Conservation (phyloP, 2,113 vertebrate species). For the Sylvietta virens region DNA sequence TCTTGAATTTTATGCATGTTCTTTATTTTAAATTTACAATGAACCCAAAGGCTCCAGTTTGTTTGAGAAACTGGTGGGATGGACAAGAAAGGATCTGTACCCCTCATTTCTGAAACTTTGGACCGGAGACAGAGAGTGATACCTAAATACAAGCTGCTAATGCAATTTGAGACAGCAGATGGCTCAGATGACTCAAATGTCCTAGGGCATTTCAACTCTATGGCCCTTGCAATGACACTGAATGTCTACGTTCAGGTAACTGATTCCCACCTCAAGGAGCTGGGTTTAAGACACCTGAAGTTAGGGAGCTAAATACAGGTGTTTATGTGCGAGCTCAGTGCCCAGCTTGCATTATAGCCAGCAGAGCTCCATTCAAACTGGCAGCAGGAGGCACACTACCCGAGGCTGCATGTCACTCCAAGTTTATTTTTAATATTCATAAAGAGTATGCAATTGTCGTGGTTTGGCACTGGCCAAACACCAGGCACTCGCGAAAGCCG, state of each 20-base stretch:
- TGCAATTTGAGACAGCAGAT: background rate
- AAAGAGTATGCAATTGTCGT: rapidly evolving
- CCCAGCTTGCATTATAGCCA: background rate
- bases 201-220: background rate
- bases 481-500: rapidly evolving
- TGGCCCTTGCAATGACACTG: background rate
- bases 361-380: background rate
- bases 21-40: background rate
- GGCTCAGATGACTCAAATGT: background rate
- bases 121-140: background rate
- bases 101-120: background rate
- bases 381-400: background rate
- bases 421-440: background rate
- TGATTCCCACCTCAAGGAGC: background rate
- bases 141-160: background rate
- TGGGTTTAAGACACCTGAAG: background rate
- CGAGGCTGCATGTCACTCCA: background rate
- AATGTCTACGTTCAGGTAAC: background rate
- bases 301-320: background rate
- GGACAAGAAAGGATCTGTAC: background rate
- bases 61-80: background rate
- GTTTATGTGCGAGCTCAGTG: background rate
- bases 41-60: background rate
- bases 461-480: background rate
- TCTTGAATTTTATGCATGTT: background rate